Evolutionary conservation across 2,797 vertebrate genomes (phyloP), one percentile per base, ranked within the genome.

Genomic region (Rhincodon typus): DNA sequence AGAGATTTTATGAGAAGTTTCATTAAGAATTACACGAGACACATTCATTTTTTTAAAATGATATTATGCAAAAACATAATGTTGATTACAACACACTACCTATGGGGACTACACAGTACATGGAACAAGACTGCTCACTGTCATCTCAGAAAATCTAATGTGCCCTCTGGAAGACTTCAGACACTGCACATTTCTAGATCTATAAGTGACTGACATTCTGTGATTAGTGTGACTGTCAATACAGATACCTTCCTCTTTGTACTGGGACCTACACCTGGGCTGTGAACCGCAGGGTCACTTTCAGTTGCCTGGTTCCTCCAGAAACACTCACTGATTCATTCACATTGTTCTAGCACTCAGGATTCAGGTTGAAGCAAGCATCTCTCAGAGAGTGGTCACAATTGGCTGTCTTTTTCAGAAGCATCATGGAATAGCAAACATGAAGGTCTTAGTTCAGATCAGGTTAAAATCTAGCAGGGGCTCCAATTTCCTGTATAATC

Each of bases 11-110:
- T 57, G 57, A 62, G 57, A 62, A 62, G 38, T 42, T 84, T 84
- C 38, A 84, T 38, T 23, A 84, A 84, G 38, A 84, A 84, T 46
- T 84, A 46, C 82, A 84, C 42, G 25, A 46, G 82, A 84, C 42
- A 84, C 42, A 25, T 46, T 84, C 82, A 84, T 84, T 84, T 84
- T 84, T 42, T 84, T 21, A 84, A 84, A 62, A 62, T 62, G 57
- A 84, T 84, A 46, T 84, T 84, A 84, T 42, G 42, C 42, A 84
- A 84, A 82, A 84, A 84, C 82, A 84, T 84, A 84, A 84, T 84
- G 82, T 38, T 84, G 82, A 84, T 84, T 84, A 84, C 82, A 84
- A 84, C 21, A 46, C 42, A 84, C 25, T n/a, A 77, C 72, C 1
- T 77, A 25, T 46, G 19, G 42, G 19, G 82, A 84, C 79, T 84